Conservation (phyloP, 1,140 invertebrate genomes). For the Pseudachorutes palmiensis region DNA sequence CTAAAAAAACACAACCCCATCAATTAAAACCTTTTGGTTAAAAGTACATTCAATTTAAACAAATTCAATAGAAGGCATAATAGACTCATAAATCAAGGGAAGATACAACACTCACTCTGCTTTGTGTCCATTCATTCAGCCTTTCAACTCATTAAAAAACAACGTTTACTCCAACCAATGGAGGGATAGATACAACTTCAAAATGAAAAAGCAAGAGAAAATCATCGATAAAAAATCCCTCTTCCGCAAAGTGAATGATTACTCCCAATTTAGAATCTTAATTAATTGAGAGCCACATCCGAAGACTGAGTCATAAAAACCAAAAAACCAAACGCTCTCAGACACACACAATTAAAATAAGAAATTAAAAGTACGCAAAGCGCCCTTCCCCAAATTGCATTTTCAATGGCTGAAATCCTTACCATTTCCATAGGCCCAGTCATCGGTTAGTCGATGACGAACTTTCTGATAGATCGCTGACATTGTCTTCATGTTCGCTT, state of each 20-base stretch:
- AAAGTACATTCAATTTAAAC: neutral
- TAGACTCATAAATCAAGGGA: neutral
- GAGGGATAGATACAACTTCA: too few species aligned
- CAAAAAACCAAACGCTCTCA: neutral
- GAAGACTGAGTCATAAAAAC: neutral
- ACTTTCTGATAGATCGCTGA: constrained; percentile 98
- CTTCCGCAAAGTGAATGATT: constrained; percentile 5
- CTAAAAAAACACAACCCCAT: neutral
- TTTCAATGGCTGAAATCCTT: too few species aligned
- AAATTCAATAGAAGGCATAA: neutral
- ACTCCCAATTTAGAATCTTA: constrained; percentile 3
- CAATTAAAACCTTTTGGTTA: neutral
- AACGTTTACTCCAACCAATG: too few species aligned
- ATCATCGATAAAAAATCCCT: neutral
- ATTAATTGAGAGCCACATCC: neutral
- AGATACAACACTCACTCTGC: neutral
- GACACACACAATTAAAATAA: neutral
- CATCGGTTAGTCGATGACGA: constrained; percentile 88
- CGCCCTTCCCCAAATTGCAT: too few species aligned
- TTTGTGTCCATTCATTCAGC: neutral
- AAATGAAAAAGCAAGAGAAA: too few species aligned
- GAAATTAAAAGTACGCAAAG: too few species aligned
- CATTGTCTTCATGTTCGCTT: constrained; percentile 99
- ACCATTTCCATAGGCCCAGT: constrained; percentile 99
- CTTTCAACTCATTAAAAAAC: too few species aligned